Conservation (phyloP, 2,888 invertebrate genomes). For the Hecatera dysodea region DNA sequence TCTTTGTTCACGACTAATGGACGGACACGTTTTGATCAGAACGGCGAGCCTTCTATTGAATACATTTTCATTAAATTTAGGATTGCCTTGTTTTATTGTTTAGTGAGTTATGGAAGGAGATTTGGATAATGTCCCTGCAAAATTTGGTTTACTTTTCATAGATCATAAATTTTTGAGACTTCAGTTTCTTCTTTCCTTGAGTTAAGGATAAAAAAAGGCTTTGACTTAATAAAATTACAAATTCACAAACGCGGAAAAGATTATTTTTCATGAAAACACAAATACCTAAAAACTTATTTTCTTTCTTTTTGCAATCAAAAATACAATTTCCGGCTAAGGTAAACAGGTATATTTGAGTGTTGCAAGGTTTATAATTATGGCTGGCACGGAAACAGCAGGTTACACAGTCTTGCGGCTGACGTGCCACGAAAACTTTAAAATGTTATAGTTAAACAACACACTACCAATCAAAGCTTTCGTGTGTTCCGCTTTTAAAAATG, state of each 20-base stretch:
- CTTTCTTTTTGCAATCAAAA: constrained; percentile 17
- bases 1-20: constrained; percentile 77
- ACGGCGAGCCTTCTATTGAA: constrained; percentile 60
- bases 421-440: constrained; percentile 63
- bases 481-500: constrained; percentile 51
- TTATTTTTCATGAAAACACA: neutral
- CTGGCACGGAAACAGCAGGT: constrained; percentile 50
- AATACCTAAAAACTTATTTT: neutral
- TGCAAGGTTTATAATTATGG: constrained; percentile 51
- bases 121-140: constrained; percentile 6
- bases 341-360: constrained; percentile 28
- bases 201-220: neutral
- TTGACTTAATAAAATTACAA: no score
- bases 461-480: constrained; percentile 43
- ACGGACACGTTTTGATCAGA: constrained; percentile 60
- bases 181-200: neutral
- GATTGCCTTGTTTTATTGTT: constrained; percentile 49
- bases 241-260: neutral
- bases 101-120: constrained; percentile 16
- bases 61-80: constrained; percentile 52
- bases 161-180: neutral
- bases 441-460: constrained; percentile 37
- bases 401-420: constrained; percentile 53
- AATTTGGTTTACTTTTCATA: neutral
- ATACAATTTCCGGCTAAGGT: constrained; percentile 38